Percentiles rank a stretch among this genome's conserved stretches.
Conservation (phyloP, 2,113 vertebrate genomes). For the Larimichthys crocea region DNA sequence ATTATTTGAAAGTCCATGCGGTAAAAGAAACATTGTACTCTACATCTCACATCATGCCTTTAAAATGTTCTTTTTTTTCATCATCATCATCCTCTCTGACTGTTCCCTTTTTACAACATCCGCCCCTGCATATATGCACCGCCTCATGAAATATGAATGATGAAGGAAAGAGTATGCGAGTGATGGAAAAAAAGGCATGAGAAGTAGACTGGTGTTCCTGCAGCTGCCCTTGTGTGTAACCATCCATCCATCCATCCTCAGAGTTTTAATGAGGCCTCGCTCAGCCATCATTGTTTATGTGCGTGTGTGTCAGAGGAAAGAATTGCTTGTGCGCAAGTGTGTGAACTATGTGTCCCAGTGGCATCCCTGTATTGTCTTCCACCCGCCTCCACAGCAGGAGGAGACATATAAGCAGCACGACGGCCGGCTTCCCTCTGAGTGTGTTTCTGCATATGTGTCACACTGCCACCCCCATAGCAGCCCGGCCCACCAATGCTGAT, state of each 20-base stretch:
- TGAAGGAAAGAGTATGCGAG: conserved; percentile 20
- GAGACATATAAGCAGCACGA: conserved; percentile 56
- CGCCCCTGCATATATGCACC: conserved; percentile 35
- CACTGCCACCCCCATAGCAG: conserved; percentile 72
- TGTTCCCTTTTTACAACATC: conserved; percentile 30
- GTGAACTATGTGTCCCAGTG: conserved; percentile 48
- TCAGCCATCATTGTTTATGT: conserved; percentile 17
- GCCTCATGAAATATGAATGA: conserved; percentile 70
- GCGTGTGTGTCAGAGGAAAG: conserved; percentile 21
- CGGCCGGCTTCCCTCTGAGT: conserved; percentile 47
- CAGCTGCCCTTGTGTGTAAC: conserved; percentile 22
- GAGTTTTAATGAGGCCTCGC: conserved; percentile 47
- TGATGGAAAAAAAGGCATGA: conserved; percentile 1
- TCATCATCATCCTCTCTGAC: conserved; percentile 14
- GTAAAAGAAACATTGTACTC: conserved; percentile 6
- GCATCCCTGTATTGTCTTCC: conserved; percentile 66
- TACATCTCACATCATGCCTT: not conserved
- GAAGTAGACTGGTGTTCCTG: not conserved
- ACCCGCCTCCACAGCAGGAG: conserved; percentile 62
- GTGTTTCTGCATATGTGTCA: conserved; percentile 68
- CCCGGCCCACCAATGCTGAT: conserved; percentile 63
- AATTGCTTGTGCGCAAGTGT: conserved; percentile 14
- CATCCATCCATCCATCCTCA: conserved; percentile 61
- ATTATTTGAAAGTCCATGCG: not conserved
- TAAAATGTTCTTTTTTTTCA: conserved; percentile 11